Conservation (phyloP, 2,888 invertebrate species). For the Capitulum mitella region DNA sequence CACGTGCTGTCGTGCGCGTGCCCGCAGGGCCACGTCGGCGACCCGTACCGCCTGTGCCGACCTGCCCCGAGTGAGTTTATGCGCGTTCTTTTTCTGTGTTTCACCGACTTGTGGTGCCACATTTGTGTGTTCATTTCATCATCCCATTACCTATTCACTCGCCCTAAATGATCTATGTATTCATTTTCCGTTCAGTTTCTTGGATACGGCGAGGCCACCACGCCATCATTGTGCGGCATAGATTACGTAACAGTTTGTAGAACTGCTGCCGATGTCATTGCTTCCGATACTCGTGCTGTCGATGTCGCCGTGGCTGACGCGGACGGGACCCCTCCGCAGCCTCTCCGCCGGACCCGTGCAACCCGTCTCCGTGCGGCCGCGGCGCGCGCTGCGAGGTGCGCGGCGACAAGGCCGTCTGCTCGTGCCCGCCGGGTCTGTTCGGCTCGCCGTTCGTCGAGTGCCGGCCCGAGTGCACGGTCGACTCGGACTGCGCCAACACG, state of each 20-base stretch:
- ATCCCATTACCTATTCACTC: too few relatives aligned
- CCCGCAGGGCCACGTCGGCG: background rate
- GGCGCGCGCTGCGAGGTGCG: conserved; percentile 38
- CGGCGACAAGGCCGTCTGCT: conserved; percentile 53
- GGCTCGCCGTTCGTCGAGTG: conserved; percentile 55
- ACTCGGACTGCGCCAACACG: conserved; percentile 64
- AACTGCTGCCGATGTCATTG: too few relatives aligned
- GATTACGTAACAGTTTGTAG: too few relatives aligned
- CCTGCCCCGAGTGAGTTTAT: background rate
- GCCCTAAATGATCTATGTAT: too few relatives aligned
- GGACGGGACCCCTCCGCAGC: background rate
- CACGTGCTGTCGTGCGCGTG: conserved; percentile 48
- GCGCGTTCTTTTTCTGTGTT: too few relatives aligned
- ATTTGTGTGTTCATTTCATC: too few relatives aligned
- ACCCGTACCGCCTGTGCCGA: background rate
- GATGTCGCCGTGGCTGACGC: too few relatives aligned
- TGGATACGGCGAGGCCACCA: too few relatives aligned
- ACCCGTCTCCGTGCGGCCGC: conserved; percentile 37
- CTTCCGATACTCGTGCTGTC: too few relatives aligned
- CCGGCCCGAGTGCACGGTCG: conserved; percentile 69
- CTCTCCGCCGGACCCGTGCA: conserved; percentile 31
- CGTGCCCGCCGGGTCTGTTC: conserved; percentile 46
- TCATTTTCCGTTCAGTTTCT: too few relatives aligned
- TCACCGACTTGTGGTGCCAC: too few relatives aligned
- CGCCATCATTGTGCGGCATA: too few relatives aligned